phyloP scores from a whole-genome alignment of 2,113 vertebrate species.

The Indicator indicator region DNA sequence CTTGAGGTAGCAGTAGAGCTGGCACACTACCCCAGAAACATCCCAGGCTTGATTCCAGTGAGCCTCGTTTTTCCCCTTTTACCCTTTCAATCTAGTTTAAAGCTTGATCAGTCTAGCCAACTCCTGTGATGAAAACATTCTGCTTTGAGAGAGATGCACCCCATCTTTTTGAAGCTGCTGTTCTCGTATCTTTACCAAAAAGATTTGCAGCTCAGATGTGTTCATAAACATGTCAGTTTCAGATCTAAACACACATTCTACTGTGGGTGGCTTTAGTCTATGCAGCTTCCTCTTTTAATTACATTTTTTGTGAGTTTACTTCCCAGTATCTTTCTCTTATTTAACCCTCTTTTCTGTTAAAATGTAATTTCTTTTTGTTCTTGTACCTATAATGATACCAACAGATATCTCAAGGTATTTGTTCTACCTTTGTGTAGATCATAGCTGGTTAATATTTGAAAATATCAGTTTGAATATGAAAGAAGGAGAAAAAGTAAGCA shows the following conservation, averaged over 20 bases:
- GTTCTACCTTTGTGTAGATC: not conserved
- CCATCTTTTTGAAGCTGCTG: not conserved
- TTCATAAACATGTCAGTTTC: not conserved
- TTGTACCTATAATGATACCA: not conserved
- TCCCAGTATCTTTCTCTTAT: not conserved
- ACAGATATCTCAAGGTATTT: not conserved
- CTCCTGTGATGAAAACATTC: too few species aligned
- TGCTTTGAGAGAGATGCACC: too few species aligned
- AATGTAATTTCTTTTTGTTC: not conserved
- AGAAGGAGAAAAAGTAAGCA: not conserved
- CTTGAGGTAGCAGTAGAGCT: too few species aligned
- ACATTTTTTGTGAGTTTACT: not conserved
- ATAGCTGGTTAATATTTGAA: slow-evolving; percentile 8
- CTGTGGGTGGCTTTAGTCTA: not conserved
- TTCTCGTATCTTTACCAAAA: not conserved
- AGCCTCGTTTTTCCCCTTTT: too few species aligned
- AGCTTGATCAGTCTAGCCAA: too few species aligned
- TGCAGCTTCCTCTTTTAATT: not conserved
- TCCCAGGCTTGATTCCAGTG: too few species aligned
- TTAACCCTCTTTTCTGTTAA: slow-evolving; percentile 5
- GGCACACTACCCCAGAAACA: too few species aligned
- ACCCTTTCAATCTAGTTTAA: too few species aligned
- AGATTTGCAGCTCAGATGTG: not conserved
- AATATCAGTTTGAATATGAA: not conserved
- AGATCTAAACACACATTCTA: not conserved